phyloP scores from a whole-genome alignment of 2,888 invertebrate genomes.

The Leucoma salicis region DNA sequence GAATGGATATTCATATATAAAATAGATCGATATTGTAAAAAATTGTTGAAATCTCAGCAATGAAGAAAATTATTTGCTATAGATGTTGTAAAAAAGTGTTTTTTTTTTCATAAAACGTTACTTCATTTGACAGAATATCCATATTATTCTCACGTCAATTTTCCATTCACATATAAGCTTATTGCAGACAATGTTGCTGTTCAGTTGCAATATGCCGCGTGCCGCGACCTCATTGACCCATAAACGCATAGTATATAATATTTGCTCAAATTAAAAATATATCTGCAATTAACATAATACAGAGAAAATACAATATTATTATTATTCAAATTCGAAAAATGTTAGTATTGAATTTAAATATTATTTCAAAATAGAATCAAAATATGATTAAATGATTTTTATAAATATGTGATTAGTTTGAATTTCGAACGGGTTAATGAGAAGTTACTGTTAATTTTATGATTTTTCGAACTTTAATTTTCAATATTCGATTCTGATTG shows the following conservation, averaged over 20 bases:
- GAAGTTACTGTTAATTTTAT: not conserved
- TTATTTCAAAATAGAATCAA: not conserved
- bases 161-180: constrained; percentile 76
- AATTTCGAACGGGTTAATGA: constrained; percentile 11
- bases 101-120: too few relatives aligned
- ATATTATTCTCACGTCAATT: constrained; percentile 45
- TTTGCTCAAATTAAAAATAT: constrained; percentile 7
- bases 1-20: too few relatives aligned
- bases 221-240: constrained; percentile 66
- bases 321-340: constrained; percentile 6
- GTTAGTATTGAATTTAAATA: not conserved
- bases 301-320: constrained; percentile 4
- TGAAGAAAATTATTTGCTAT: too few relatives aligned
- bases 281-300: constrained; percentile 6
- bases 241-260: constrained; percentile 32
- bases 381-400: not conserved
- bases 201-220: constrained; percentile 68
- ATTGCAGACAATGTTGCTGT: constrained; percentile 67
- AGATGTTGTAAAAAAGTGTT: too few relatives aligned
- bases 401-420: constrained; percentile 1
- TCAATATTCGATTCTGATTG: constrained; percentile 1
- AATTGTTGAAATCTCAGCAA: not conserved
- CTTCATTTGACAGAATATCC: constrained; percentile 35
- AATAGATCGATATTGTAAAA: not conserved
- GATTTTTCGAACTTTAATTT: not conserved